Conservation (phyloP, 1,140 invertebrate species). For the Pseudomyrmex concolor region DNA sequence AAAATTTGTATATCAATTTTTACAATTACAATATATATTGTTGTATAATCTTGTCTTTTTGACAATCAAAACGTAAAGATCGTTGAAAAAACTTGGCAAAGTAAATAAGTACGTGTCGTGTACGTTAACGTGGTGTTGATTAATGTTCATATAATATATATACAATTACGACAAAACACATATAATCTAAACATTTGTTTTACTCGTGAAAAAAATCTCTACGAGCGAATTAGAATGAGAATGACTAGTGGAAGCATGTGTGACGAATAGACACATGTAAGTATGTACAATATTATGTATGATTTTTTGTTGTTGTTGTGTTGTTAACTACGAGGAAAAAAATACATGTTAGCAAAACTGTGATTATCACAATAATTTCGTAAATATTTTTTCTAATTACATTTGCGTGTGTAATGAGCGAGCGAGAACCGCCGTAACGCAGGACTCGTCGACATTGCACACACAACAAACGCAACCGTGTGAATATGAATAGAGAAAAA, state of each 20-base stretch:
- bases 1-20: background rate
- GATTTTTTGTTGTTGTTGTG: background rate
- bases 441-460: conserved; percentile 34
- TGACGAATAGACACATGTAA: conserved; percentile 48
- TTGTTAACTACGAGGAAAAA: conserved; percentile 48
- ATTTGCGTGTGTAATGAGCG: conserved; percentile 1
- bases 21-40: too few species aligned
- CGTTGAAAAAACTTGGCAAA: background rate
- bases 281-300: conserved; percentile 52
- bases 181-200: conserved; percentile 38
- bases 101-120: conserved; percentile 11
- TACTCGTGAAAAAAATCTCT: conserved; percentile 37
- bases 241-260: conserved; percentile 50
- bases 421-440: background rate
- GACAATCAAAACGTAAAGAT: background rate
- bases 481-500: conserved; percentile 66
- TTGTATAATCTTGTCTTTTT: too few species aligned
- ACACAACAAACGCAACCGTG: conserved; percentile 71
- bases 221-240: conserved; percentile 50
- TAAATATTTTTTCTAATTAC: conserved; percentile 14
- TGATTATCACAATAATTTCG: conserved; percentile 38
- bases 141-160: background rate
- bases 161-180: conserved; percentile 51
- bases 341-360: conserved; percentile 30
- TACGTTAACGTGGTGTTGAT: conserved; percentile 29